Evolutionary conservation across 2,113 vertebrate genomes (phyloP).

Genomic region (Galeopterus variegatus): DNA sequence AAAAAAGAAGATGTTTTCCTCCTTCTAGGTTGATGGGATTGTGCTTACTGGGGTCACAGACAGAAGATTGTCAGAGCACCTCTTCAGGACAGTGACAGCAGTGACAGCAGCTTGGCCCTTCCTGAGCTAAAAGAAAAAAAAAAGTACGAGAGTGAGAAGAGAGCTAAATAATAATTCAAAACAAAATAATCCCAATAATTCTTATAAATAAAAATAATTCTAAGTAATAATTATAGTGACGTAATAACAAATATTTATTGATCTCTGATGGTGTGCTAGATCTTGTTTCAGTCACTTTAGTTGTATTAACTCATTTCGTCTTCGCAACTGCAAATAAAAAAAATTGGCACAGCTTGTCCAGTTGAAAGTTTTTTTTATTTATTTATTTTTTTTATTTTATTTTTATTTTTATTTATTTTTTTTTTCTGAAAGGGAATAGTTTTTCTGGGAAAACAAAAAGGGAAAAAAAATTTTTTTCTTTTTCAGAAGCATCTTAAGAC

Average conservation of each 20-base stretch:
- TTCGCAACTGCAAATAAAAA: not conserved
- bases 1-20: not conserved
- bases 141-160: not conserved
- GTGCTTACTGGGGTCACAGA: not conserved
- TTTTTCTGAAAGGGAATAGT: slow-evolving; percentile 64
- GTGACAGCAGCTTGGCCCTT: not conserved
- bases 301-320: not conserved
- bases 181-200: not conserved
- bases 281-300: not conserved
- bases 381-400: too few species aligned
- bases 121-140: not conserved
- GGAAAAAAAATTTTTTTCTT: not conserved
- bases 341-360: not conserved
- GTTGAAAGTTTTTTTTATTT: not conserved
- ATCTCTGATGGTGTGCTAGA: not conserved
- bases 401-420: too few species aligned
- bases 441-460: slow-evolving; percentile 64
- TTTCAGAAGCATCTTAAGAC: not conserved
- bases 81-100: not conserved
- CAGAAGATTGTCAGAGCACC: not conserved
- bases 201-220: not conserved
- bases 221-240: not conserved
- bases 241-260: not conserved
- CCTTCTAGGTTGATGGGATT: not conserved
- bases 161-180: not conserved